phyloP scores from a whole-genome alignment of 2,888 invertebrate genomes.

The Sesia apiformis region DNA sequence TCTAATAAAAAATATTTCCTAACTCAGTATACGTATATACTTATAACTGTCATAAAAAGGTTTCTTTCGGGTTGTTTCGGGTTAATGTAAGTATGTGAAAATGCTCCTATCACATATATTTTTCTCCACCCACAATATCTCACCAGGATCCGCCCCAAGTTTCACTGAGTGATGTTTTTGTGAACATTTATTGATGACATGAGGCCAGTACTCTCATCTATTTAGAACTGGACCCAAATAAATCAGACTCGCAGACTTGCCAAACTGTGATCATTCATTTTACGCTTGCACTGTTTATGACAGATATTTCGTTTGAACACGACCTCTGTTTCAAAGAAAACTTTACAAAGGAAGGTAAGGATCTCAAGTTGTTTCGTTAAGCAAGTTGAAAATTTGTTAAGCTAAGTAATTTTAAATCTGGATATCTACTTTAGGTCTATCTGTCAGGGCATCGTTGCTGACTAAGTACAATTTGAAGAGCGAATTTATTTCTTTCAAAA shows the following conservation, averaged over 20 bases:
- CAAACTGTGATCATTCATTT: conserved; percentile 51
- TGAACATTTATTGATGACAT: conserved; percentile 50
- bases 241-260: conserved; percentile 36
- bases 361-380: too few species aligned
- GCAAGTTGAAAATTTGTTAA: too few species aligned
- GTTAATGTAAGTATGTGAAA: too few species aligned
- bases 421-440: too few species aligned
- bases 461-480: too few species aligned
- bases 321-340: conserved; percentile 1
- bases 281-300: conserved; percentile 22
- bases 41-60: too few species aligned
- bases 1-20: background rate
- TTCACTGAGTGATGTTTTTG: conserved; percentile 34
- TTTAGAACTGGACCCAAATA: conserved; percentile 43
- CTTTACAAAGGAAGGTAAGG: too few species aligned
- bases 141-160: conserved; percentile 4
- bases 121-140: background rate
- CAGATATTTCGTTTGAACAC: conserved; percentile 6
- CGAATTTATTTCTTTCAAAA: too few species aligned
- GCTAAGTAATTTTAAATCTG: too few species aligned
- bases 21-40: too few species aligned
- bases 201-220: conserved; percentile 35
- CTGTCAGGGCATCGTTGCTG: too few species aligned
- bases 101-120: background rate
- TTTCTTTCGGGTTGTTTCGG: too few species aligned